These are phyloP conservation scores for Arge pagana DNA, from an alignment of 2,888 invertebrate genomes.

Conservation along the genomic window DNA sequence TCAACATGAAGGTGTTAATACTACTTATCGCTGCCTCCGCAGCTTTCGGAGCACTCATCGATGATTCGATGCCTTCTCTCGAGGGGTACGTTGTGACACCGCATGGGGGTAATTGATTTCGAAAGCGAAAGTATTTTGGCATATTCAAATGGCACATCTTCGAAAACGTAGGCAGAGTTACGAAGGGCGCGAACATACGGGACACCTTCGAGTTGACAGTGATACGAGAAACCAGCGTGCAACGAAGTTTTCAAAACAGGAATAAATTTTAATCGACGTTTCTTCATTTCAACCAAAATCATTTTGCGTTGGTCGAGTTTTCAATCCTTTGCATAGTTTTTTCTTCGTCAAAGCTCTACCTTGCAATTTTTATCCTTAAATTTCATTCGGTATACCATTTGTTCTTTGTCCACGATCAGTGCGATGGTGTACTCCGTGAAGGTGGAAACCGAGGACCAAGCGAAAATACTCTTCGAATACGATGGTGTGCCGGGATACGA, in stretches of 20 bases:
- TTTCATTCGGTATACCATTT: no score
- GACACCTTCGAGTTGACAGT: no score
- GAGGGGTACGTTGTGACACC: constrained; percentile 39
- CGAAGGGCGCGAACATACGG: background rate
- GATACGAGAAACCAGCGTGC: no score
- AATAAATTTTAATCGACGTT: no score
- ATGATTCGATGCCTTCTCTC: constrained; percentile 32
- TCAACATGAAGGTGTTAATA: constrained; percentile 33
- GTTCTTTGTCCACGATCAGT: no score
- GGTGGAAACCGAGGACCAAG: constrained; percentile 35
- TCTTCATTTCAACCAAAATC: constrained; percentile 1
- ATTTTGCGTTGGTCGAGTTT: background rate
- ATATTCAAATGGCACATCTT: background rate
- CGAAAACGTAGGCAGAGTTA: background rate
- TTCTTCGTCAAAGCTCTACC: no score
- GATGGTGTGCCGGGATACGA: constrained; percentile 39
- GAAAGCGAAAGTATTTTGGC: no score
- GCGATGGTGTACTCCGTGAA: constrained; percentile 41
- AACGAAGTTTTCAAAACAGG: background rate
- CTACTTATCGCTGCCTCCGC: constrained; percentile 27
- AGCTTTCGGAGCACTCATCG: constrained; percentile 19
- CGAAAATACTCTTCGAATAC: constrained; percentile 32
- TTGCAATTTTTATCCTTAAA: no score
- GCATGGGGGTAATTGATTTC: no score
- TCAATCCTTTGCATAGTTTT: no score